phyloP scores from a whole-genome alignment of 2,888 invertebrate genomes.

The Biston stratarius region DNA sequence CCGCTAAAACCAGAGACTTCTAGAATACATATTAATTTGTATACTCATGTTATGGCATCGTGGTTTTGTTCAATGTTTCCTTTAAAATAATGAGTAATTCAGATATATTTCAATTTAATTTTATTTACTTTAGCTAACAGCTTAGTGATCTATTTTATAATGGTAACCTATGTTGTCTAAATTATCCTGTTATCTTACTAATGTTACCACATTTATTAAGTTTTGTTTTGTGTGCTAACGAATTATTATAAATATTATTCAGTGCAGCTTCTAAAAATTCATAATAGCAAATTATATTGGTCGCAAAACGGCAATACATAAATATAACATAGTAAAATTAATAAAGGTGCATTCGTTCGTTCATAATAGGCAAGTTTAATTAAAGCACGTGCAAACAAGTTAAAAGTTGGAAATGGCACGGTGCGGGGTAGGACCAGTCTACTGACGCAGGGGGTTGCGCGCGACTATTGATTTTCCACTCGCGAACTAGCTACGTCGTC shows the following conservation, averaged over 20 bases:
- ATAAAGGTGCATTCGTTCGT: conserved; percentile 17
- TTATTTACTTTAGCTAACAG: too few relatives aligned
- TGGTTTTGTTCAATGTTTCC: background rate
- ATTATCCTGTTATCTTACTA: too few relatives aligned
- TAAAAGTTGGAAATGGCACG: conserved; percentile 58
- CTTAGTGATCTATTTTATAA: too few relatives aligned
- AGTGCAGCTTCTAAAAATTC: background rate
- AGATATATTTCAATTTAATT: too few relatives aligned
- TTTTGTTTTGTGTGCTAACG: background rate
- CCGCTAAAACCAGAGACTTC: background rate
- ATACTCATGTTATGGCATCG: background rate
- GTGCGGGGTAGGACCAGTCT: conserved; percentile 47
- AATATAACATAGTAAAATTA: conserved; percentile 14
- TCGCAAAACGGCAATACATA: background rate
- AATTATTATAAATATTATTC: background rate
- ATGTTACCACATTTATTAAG: background rate
- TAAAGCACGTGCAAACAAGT: conserved; percentile 61
- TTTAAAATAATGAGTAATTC: background rate
- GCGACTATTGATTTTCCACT: conserved; percentile 81
- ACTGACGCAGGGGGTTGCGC: conserved; percentile 64
- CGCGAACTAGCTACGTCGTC: conserved; percentile 57
- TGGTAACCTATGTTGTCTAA: too few relatives aligned
- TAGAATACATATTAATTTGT: conserved; percentile 10
- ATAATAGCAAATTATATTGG: background rate
- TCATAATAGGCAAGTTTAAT: conserved; percentile 43